phyloP scores from a whole-genome alignment of 2,113 vertebrate species.

The Guaruba guarouba region DNA sequence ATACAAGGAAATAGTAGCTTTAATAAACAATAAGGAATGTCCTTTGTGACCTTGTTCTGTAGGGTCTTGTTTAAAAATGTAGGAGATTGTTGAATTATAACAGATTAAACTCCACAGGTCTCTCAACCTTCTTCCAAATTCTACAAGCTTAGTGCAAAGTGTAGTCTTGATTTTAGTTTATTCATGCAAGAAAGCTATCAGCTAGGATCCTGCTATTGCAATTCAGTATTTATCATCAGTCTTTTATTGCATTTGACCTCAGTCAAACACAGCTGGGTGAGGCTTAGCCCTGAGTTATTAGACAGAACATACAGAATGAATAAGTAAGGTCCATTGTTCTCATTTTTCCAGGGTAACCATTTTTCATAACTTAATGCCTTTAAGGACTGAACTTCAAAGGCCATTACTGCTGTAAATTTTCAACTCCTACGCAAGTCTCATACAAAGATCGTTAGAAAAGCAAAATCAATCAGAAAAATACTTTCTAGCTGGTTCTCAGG shows the following conservation, averaged over 20 bases:
- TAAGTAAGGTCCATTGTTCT: conserved; percentile 51
- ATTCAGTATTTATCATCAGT: conserved; percentile 53
- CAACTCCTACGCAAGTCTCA: conserved; percentile 52
- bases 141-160: background rate
- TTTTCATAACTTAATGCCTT: conserved; percentile 57
- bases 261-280: conserved; percentile 19
- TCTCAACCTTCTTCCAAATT: conserved; percentile 16
- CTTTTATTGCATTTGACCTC: conserved; percentile 39
- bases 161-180: conserved; percentile 7
- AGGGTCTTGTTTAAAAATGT: conserved; percentile 26
- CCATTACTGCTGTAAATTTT: conserved; percentile 57
- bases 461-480: background rate
- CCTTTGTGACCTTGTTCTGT: conserved; percentile 42
- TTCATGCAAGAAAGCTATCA: background rate
- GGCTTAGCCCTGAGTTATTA: conserved; percentile 17
- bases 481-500: background rate
- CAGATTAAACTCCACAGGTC: background rate
- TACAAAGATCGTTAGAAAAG: conserved; percentile 9
- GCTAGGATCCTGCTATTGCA: background rate
- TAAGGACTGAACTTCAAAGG: conserved; percentile 53
- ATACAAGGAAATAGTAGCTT: conserved; percentile 51
- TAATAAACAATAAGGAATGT: conserved; percentile 11
- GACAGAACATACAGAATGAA: background rate
- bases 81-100: background rate
- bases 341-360: conserved; percentile 42